phyloP scores from a whole-genome alignment of 2,113 vertebrate genomes.

The Pagrus major region DNA sequence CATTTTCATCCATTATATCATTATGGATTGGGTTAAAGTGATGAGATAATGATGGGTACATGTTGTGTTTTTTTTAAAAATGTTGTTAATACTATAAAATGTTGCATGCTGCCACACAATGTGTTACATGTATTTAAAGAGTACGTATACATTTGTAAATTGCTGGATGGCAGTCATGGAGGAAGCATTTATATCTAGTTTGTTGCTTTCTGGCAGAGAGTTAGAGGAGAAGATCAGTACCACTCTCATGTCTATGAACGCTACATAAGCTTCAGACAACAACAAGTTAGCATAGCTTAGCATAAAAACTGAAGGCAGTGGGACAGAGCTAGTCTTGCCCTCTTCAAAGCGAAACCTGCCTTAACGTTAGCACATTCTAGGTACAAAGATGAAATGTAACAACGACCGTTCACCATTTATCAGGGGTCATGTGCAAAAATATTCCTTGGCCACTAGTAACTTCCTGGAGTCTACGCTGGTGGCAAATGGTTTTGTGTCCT shows the following conservation, averaged over 20 bases:
- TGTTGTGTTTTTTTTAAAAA: no score
- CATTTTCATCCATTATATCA: not conserved
- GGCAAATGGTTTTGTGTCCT: not conserved
- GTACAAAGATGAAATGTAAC: no score
- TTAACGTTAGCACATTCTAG: no score
- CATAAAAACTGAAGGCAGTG: not conserved
- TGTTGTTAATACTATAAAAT: no score
- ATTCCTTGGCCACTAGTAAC: no score
- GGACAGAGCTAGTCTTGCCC: not conserved
- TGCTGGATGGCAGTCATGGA: not conserved
- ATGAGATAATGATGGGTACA: not conserved
- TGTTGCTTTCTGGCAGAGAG: not conserved
- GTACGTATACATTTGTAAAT: not conserved
- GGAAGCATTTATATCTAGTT: not conserved
- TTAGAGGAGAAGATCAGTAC: no score
- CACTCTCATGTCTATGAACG: no score
- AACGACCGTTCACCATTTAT: no score
- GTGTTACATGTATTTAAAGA: no score
- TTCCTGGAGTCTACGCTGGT: no score
- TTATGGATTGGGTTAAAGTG: not conserved
- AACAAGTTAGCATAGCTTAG: not conserved
- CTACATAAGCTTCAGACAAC: not conserved
- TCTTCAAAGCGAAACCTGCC: not conserved
- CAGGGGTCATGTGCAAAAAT: no score
- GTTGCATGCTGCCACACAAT: no score